Conservation (phyloP, 2,113 vertebrate genomes). For the Mastomys natalensis region DNA sequence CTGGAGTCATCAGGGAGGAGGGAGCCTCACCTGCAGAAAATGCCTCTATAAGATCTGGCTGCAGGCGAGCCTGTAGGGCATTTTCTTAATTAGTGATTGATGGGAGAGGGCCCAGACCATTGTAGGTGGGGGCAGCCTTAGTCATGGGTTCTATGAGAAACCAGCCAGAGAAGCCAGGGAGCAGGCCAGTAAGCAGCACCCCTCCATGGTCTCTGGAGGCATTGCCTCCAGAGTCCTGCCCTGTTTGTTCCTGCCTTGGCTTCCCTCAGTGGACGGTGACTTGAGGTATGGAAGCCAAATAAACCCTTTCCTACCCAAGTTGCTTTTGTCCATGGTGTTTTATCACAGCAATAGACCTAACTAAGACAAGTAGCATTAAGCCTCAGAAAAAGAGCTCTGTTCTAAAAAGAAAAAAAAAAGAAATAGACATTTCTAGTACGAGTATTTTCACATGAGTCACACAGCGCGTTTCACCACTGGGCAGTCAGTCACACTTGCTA, state of each 20-base stretch:
- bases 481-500: neutral
- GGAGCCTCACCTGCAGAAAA: neutral
- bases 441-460: neutral
- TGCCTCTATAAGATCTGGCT: neutral
- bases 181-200: neutral
- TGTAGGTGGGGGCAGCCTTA: neutral
- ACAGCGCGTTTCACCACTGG: neutral
- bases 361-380: slow-evolving; percentile 6
- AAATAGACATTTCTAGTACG: slow-evolving; percentile 8
- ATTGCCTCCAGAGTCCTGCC: neutral
- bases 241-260: neutral
- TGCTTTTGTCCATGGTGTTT: neutral
- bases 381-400: slow-evolving; percentile 19
- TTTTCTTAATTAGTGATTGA: neutral
- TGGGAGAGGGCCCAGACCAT: neutral
- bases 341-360: neutral
- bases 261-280: neutral
- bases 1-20: neutral
- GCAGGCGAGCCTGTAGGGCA: neutral
- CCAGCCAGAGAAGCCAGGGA: neutral
- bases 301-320: neutral
- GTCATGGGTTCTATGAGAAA: neutral
- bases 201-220: neutral
- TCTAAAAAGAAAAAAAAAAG: neutral
- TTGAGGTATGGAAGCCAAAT: neutral